These are phyloP conservation scores for Synaphobranchus kaupii DNA, from an alignment of 2,797 vertebrate genomes.

Conservation along the genomic window DNA sequence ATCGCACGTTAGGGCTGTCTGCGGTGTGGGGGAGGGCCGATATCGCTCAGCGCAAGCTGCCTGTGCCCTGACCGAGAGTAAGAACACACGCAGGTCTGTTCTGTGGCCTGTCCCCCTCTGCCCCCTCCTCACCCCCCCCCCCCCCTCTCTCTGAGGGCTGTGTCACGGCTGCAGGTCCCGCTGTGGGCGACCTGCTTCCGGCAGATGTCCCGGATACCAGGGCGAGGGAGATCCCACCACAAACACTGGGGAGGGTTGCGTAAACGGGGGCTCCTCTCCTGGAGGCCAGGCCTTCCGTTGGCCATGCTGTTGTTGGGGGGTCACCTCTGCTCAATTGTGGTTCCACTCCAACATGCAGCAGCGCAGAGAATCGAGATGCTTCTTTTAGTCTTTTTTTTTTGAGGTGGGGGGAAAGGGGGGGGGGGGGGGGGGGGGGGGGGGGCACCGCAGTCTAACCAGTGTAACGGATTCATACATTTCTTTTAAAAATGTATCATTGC, in stretches of 20 bases:
- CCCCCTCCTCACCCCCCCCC: constrained; percentile 55
- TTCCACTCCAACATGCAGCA: constrained; percentile 39
- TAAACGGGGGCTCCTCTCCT: constrained; percentile 71
- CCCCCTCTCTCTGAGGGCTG: constrained; percentile 58
- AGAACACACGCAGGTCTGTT: constrained; percentile 62
- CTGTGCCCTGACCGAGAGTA: constrained; percentile 68
- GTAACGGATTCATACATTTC: constrained; percentile 31
- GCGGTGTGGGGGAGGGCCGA: constrained; percentile 58
- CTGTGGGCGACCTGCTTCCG: constrained; percentile 88
- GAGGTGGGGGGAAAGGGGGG: too few species aligned
- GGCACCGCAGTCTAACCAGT: constrained; percentile 35
- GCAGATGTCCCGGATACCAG: constrained; percentile 86
- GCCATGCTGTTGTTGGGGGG: constrained; percentile 42
- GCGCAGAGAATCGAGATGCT: constrained; percentile 13
- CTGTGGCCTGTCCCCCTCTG: constrained; percentile 80
- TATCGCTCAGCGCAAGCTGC: constrained; percentile 59
- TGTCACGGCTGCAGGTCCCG: constrained; percentile 80
- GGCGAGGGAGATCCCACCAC: constrained; percentile 79
- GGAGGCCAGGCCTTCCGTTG: constrained; percentile 47
- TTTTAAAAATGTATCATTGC: background rate
- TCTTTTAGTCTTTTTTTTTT: background rate
- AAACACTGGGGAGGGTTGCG: constrained; percentile 75
- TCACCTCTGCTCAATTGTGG: constrained; percentile 43
- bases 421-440: too few species aligned
- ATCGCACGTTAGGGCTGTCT: constrained; percentile 56